phyloP scores from a whole-genome alignment of 2,888 invertebrate genomes.

The Tenthredo livida region DNA sequence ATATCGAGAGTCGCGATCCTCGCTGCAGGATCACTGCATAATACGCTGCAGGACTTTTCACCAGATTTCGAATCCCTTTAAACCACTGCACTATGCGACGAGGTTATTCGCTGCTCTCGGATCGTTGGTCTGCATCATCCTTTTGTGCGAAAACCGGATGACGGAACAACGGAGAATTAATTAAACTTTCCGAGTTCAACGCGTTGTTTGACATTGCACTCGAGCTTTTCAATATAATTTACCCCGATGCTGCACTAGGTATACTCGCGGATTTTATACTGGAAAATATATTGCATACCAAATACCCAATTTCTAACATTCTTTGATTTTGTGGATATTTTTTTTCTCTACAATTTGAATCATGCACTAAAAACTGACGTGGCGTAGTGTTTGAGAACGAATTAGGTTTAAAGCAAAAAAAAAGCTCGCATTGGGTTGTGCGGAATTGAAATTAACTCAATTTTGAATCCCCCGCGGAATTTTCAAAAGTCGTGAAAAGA shows the following conservation, averaged over 20 bases:
- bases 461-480: not conserved
- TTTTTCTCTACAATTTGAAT: too few relatives aligned
- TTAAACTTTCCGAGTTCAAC: constrained; percentile 48
- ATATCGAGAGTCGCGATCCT: not conserved
- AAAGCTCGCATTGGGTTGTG: not conserved
- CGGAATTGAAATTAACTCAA: not conserved
- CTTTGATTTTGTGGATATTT: too few relatives aligned
- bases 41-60: not conserved
- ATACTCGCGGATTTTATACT: not conserved
- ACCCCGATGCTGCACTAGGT: not conserved
- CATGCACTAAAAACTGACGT: too few relatives aligned
- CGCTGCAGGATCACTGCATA: not conserved
- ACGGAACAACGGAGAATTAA: constrained; percentile 42
- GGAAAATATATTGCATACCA: not conserved
- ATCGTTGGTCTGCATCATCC: not conserved
- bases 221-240: constrained; percentile 38
- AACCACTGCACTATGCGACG: not conserved
- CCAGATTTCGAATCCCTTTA: constrained; percentile 11
- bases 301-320: not conserved
- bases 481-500: not conserved
- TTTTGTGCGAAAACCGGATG: constrained; percentile 9
- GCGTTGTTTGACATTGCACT: constrained; percentile 31
- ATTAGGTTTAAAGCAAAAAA: not conserved
- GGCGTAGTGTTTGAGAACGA: not conserved
- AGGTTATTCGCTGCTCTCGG: not conserved